phyloP scores from a whole-genome alignment of 2,797 vertebrate species.

The Spinus olivaceus region DNA sequence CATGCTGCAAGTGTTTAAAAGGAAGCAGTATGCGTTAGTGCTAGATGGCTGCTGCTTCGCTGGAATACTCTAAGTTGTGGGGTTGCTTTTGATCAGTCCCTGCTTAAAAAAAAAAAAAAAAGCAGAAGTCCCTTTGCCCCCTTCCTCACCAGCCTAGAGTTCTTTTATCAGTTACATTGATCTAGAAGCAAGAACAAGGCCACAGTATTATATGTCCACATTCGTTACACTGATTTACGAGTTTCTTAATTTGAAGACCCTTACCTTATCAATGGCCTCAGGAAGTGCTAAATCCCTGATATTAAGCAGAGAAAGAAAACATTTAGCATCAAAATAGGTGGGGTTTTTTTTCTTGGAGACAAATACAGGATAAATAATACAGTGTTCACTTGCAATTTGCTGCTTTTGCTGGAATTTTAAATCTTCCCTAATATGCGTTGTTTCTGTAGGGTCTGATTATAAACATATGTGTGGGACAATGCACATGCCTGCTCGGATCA shows the following conservation, averaged over 20 bases:
- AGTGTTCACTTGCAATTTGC: neutral
- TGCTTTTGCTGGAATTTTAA: constrained; percentile 2
- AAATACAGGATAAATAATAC: constrained; percentile 12
- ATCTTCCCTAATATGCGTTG: neutral
- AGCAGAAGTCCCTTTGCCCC: neutral
- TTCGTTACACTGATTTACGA: constrained; percentile 25
- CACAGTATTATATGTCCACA: neutral
- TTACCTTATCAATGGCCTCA: constrained; percentile 20
- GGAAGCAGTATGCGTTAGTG: neutral
- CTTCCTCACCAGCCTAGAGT: neutral
- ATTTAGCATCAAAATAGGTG: neutral
- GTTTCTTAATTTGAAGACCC: constrained; percentile 24
- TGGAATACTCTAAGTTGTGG: neutral
- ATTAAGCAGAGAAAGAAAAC: constrained; percentile 8
- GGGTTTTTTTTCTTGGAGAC: neutral
- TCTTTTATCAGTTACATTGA: constrained; percentile 38
- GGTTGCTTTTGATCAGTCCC: neutral
- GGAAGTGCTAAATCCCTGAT: constrained; percentile 40
- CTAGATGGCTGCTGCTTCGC: neutral
- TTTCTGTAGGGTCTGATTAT: constrained; percentile 31
- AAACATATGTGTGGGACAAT: constrained; percentile 41
- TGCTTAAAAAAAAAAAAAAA: neutral
- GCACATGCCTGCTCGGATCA: neutral
- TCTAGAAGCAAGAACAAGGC: constrained; percentile 22
- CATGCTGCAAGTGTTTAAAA: neutral